Evolutionary conservation across 2,113 vertebrate species (phyloP).

Genomic region (Bolborhynchus lineola): DNA sequence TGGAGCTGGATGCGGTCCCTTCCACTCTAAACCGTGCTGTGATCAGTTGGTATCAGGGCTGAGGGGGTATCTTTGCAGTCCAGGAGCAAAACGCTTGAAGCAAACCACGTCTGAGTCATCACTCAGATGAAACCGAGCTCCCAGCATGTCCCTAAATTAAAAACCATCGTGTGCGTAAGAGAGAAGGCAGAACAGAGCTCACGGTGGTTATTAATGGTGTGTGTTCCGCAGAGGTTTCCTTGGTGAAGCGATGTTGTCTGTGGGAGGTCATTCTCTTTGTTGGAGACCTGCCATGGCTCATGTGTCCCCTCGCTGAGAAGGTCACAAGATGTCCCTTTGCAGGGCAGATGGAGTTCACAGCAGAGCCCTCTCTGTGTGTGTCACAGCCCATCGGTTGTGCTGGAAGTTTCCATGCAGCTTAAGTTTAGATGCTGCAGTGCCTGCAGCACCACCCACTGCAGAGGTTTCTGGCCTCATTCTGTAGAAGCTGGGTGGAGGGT

Average conservation of each 20-base stretch:
- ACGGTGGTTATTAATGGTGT: not conserved
- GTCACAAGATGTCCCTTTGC: not conserved
- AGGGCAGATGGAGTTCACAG: not conserved
- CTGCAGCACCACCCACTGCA: constrained; percentile 3
- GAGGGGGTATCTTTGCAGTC: not conserved
- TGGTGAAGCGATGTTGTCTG: not conserved
- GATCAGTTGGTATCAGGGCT: not conserved
- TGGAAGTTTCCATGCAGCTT: constrained; percentile 50
- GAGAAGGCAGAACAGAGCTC: not conserved
- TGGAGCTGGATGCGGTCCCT: not conserved
- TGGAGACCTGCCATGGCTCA: not conserved
- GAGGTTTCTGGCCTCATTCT: not conserved
- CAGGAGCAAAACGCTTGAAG: not conserved
- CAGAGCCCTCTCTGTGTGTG: not conserved
- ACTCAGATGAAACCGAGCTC: not conserved
- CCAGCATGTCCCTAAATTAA: constrained; percentile 23
- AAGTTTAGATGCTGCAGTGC: not conserved
- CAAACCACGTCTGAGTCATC: constrained; percentile 27
- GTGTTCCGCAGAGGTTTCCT: not conserved
- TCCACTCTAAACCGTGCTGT: not conserved
- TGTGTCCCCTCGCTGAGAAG: not conserved
- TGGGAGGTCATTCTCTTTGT: not conserved
- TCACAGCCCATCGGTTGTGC: not conserved
- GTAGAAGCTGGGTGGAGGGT: not conserved
- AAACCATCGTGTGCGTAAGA: constrained; percentile 12